phyloP scores from a whole-genome alignment of 92 coral and sea anemone genomes.

The Desmophyllum pertusum region DNA sequence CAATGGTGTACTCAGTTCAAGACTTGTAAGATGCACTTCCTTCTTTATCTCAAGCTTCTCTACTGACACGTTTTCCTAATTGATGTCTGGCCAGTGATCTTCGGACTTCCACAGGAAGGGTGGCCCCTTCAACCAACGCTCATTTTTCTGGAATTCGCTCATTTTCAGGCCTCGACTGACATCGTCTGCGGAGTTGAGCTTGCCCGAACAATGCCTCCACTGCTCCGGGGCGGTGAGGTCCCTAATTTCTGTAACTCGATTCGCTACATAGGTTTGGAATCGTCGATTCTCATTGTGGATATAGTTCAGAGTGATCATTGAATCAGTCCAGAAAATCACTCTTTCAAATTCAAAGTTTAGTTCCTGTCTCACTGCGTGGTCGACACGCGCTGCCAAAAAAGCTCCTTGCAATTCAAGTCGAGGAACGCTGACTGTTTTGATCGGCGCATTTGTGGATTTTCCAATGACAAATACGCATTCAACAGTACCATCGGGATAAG shows the following conservation, averaged over 20 bases:
- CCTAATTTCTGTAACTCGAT: conserved; percentile 60
- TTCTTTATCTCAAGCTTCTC: conserved; percentile 48
- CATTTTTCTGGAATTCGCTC: conserved; percentile 23
- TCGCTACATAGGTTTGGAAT: conserved; percentile 61
- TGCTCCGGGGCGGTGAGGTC: conserved; percentile 35
- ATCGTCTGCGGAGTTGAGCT: conserved; percentile 56
- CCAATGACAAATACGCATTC: conserved; percentile 44
- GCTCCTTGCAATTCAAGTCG: conserved; percentile 63
- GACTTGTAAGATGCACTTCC: conserved; percentile 15
- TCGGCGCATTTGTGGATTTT: conserved; percentile 55
- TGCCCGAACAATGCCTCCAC: conserved; percentile 55
- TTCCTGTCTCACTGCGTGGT: conserved; percentile 31
- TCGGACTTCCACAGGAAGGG: conserved; percentile 30
- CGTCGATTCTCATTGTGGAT: conserved; percentile 42
- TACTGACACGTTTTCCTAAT: conserved; percentile 6
- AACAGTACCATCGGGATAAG: conserved; percentile 43
- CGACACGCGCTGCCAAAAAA: conserved; percentile 39
- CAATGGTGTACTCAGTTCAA: neutral
- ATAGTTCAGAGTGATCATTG: conserved; percentile 43
- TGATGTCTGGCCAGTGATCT: conserved; percentile 44
- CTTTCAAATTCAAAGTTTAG: conserved; percentile 17
- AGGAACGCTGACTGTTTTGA: conserved; percentile 47
- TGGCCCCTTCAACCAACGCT: conserved; percentile 49
- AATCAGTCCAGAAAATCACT: conserved; percentile 55
- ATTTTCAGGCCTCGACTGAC: conserved; percentile 56